Conservation (phyloP, 1,140 invertebrate species). For the Amphibalanus amphitrite region DNA sequence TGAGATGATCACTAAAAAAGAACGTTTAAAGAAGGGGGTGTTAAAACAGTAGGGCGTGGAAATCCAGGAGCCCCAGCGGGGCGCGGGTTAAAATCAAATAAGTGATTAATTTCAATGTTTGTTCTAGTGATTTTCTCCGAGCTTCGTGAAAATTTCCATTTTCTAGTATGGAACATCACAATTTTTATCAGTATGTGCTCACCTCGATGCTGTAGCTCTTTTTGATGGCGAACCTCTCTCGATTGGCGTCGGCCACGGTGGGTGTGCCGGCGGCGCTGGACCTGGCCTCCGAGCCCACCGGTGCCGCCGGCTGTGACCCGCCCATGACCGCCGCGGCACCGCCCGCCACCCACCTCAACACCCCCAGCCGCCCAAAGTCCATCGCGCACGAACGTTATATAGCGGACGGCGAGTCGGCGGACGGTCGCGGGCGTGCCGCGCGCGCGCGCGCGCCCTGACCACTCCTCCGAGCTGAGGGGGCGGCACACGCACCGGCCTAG, state of each 20-base stretch:
- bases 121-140: neutral
- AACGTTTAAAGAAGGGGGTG: neutral
- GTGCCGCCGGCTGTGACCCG: too few species aligned
- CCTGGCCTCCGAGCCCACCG: conserved; percentile 35
- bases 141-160: neutral
- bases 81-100: too few species aligned
- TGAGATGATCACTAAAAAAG: too few species aligned
- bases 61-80: too few species aligned
- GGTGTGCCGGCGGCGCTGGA: too few species aligned
- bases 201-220: conserved; percentile 96
- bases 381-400: conserved; percentile 6
- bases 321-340: too few species aligned
- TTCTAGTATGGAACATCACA: too few species aligned
- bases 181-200: too few species aligned
- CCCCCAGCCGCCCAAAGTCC: neutral
- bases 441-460: too few species aligned
- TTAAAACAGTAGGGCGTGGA: neutral
- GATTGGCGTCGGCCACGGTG: conserved; percentile 41
- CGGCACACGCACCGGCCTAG: too few species aligned
- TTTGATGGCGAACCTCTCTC: conserved; percentile 85
- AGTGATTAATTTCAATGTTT: neutral
- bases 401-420: neutral
- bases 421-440: too few species aligned
- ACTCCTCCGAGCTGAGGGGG: too few species aligned
- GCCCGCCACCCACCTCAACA: conserved; percentile 4